Percentiles rank a stretch among this genome's conserved stretches.
Evolutionary conservation across 1,140 invertebrate genomes (phyloP).

Genomic region (Diploscapter pachys): DNA sequence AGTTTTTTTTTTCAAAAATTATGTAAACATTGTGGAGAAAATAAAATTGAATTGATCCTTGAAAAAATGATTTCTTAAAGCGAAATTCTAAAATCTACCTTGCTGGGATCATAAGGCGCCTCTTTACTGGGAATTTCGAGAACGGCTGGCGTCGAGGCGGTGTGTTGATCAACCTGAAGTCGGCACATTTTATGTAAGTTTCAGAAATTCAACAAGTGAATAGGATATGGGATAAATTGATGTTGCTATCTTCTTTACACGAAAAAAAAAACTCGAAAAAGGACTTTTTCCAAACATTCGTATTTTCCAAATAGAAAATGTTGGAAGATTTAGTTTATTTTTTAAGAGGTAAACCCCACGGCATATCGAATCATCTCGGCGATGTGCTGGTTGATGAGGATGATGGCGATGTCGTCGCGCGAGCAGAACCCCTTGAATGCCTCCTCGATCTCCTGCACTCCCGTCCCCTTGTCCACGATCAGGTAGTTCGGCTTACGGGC

Average conservation of each 20-base stretch:
- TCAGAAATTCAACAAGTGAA: neutral
- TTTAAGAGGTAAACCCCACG: neutral
- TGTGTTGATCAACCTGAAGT: conserved; percentile 78
- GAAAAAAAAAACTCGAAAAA: no score
- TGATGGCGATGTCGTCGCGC: conserved; percentile 96
- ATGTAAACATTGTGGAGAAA: neutral
- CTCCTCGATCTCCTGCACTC: conserved; percentile 93
- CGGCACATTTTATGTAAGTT: neutral
- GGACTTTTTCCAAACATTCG: no score
- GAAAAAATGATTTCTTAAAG: neutral
- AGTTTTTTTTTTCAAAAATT: neutral
- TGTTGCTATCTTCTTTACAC: no score
- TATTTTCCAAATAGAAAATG: no score
- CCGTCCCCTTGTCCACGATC: conserved; percentile 74
- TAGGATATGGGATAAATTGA: no score
- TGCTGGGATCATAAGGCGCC: conserved; percentile 95
- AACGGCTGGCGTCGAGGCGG: conserved; percentile 85
- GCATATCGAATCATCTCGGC: conserved; percentile 92
- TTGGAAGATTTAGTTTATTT: no score
- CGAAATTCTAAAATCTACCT: conserved; percentile 64
- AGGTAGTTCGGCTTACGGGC: conserved; percentile 95
- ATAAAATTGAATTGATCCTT: conserved; percentile 9
- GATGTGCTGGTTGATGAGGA: conserved; percentile 97
- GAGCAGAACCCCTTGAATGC: conserved; percentile 87
- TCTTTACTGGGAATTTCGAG: conserved; percentile 99